Percentiles rank a stretch among this genome's conserved stretches.
phyloP scores from a whole-genome alignment of 2,797 vertebrate genomes.

The Varecia variegata region DNA sequence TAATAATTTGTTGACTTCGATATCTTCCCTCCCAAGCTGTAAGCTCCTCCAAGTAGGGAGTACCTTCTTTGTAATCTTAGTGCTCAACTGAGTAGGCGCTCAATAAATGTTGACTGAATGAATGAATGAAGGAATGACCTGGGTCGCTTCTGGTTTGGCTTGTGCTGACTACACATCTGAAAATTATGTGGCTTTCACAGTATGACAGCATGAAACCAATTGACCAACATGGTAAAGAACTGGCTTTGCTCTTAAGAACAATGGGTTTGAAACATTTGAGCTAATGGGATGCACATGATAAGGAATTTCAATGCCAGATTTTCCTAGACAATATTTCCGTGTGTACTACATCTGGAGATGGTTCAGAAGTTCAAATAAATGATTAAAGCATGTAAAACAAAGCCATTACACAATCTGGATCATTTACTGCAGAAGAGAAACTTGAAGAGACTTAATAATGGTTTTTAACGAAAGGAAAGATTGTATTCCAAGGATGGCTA shows the following conservation, averaged over 20 bases:
- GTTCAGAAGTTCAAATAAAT: conserved; percentile 64
- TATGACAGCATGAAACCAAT: not conserved
- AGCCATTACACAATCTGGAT: conserved; percentile 39
- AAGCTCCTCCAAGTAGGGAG: not conserved
- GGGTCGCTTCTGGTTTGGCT: not conserved
- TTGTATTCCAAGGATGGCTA: not conserved
- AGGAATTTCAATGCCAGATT: conserved; percentile 25
- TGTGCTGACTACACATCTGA: not conserved
- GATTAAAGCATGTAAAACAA: conserved; percentile 58
- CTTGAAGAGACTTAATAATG: conserved; percentile 51
- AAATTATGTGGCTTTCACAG: not conserved
- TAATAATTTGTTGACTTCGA: not conserved
- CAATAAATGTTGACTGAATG: not conserved
- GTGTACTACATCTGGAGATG: conserved; percentile 7
- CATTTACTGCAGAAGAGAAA: conserved; percentile 41
- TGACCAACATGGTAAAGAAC: not conserved
- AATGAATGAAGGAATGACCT: not conserved
- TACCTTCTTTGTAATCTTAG: not conserved
- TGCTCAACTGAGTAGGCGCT: not conserved
- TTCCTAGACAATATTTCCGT: conserved; percentile 49
- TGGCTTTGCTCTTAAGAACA: not conserved
- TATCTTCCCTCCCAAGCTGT: not conserved
- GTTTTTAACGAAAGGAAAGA: conserved; percentile 43
- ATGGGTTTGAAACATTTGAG: not conserved
- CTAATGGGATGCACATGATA: not conserved